Conservation (phyloP, 2,888 invertebrate species). For the Spilosoma lubricipeda region DNA sequence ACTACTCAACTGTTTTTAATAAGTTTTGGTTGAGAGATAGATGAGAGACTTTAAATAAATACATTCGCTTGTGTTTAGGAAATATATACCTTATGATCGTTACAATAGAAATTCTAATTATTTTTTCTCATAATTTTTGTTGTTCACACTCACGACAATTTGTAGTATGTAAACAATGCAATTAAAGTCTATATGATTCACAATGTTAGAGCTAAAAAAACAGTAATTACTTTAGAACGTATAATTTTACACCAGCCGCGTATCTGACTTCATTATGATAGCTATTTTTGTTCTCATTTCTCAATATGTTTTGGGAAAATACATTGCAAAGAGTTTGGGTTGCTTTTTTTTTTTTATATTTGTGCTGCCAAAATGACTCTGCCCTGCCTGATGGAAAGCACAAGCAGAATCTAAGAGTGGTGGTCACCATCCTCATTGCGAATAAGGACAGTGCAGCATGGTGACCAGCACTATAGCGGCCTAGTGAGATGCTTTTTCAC, state of each 20-base stretch:
- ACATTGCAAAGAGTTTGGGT: too few species aligned
- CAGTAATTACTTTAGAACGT: not conserved
- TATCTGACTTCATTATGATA: not conserved
- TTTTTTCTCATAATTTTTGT: not conserved
- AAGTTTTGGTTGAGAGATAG: not conserved
- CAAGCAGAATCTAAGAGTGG: too few species aligned
- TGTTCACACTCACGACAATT: constrained; percentile 3
- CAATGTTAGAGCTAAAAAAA: not conserved
- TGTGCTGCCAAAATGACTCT: too few species aligned
- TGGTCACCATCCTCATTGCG: too few species aligned
- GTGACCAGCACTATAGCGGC: too few species aligned
- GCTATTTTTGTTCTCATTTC: not conserved
- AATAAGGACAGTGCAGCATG: too few species aligned
- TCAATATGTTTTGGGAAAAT: not conserved
- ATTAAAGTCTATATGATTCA: constrained; percentile 2
- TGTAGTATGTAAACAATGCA: constrained; percentile 3
- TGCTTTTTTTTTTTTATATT: too few species aligned
- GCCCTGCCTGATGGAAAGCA: too few species aligned
- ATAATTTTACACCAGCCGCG: not conserved
- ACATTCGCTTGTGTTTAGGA: not conserved
- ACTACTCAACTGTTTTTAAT: not conserved
- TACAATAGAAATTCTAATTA: not conserved
- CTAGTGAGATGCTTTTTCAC: too few species aligned
- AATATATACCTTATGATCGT: not conserved
- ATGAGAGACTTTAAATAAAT: not conserved